phyloP scores from a whole-genome alignment of 1,140 invertebrate species.

The Rhysida immarginata region DNA sequence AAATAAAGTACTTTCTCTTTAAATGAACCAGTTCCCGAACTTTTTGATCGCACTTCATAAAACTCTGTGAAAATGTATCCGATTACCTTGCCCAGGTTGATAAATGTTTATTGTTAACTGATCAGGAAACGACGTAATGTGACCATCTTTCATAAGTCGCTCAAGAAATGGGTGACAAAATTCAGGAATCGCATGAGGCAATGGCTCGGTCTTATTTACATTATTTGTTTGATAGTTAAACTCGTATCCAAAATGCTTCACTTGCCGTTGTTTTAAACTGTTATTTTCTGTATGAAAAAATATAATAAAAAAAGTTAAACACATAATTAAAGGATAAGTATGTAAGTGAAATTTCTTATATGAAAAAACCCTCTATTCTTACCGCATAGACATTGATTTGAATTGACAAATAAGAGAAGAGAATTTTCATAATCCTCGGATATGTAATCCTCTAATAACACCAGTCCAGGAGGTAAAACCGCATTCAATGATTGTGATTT shows the following conservation, averaged over 20 bases:
- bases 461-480: background rate
- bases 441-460: background rate
- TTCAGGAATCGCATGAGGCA: constrained; percentile 49
- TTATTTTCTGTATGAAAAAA: constrained; percentile 22
- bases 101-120: constrained; percentile 90
- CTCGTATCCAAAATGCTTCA: constrained; percentile 87
- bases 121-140: constrained; percentile 45
- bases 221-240: constrained; percentile 82
- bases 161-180: constrained; percentile 49
- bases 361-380: constrained; percentile 4
- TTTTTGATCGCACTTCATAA: background rate
- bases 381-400: background rate
- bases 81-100: constrained; percentile 73
- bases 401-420: constrained; percentile 6
- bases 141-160: constrained; percentile 37
- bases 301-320: constrained; percentile 33
- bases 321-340: constrained; percentile 52
- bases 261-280: constrained; percentile 64
- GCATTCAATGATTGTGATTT: background rate
- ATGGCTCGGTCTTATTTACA: constrained; percentile 53
- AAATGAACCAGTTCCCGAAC: background rate
- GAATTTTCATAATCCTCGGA: constrained; percentile 4
- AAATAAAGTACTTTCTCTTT: background rate
- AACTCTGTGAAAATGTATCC: background rate
- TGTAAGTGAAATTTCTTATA: constrained; percentile 38